Evolutionary conservation across 2,797 vertebrate species (phyloP), one percentile per base, ranked within the genome.

Genomic region (Limosa lapponica): DNA sequence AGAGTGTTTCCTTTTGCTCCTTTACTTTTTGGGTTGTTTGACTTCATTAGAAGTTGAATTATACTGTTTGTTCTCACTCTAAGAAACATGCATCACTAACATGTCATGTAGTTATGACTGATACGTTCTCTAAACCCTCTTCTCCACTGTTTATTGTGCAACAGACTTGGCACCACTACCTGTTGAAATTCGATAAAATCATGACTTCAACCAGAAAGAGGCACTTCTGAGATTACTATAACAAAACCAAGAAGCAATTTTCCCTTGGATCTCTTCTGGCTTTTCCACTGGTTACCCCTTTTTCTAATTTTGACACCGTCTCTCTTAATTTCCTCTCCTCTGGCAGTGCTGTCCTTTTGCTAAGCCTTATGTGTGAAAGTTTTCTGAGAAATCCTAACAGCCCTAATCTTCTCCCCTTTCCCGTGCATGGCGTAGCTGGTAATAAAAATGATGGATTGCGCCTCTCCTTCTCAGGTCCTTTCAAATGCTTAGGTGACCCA

Each of bases 11-110:
- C 83, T 90, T 83, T 91, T 90, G 89, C 91, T 93, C 77, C 82
- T 70, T 55, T 79, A 75, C 75, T 90, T 95, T 93, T 65, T 18
- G 91, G 82, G 91, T 73, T 89, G 91, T 92, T 96, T 78, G 91
- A 83, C 93, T 97, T 95, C 75, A 87, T 95, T 86, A 95, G 89
- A 84, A 90, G 82, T 64, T 81, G 95, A 92, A 55, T 91, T 88
- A 77, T 83, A 46, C 85, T 90, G 96, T 95, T 96, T 94, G 85
- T 81, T 95, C 93, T 94, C 91, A 37, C 87, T 78, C 79, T 58
- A 25, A 58, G 93, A 62, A 93, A 75, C 37, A 81, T 10, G 37
- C 79, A 43, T 78, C 54, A 12, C 75, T 81, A 90, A 91, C 69
- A 10, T 86, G 89, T 75, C 85, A 54, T 14, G 62, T 1, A 62